A percentile compares a stretch with the other conserved stretches of the same genome.
Conservation (phyloP, 2,888 invertebrate species). For the Athetis lepigone region DNA sequence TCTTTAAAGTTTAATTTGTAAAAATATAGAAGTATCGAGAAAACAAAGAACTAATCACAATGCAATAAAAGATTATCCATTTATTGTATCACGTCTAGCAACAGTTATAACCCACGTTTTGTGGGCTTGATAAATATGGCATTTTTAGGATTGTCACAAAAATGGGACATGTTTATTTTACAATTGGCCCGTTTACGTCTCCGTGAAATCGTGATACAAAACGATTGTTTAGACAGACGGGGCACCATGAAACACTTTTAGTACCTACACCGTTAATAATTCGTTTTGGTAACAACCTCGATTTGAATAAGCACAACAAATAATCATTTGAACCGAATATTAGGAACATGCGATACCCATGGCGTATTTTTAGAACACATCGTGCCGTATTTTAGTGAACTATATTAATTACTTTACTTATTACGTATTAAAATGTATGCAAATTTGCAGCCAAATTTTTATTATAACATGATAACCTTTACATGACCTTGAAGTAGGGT, state of each 20-base stretch:
- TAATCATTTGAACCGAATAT: constrained; percentile 67
- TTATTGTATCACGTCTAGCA: constrained; percentile 15
- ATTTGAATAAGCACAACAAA: constrained; percentile 63
- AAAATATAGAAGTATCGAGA: neutral
- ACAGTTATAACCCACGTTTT: constrained; percentile 3
- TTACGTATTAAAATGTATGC: constrained; percentile 43
- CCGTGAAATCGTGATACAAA: constrained; percentile 19
- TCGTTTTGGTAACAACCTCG: constrained; percentile 68
- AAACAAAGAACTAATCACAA: constrained; percentile 14
- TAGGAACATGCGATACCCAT: constrained; percentile 70
- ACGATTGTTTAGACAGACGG: constrained; percentile 25
- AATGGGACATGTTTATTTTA: constrained; percentile 9
- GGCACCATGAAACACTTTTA: constrained; percentile 40
- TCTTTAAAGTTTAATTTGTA: constrained; percentile 1
- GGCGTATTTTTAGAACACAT: constrained; percentile 59
- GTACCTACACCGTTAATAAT: constrained; percentile 53
- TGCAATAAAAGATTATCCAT: constrained; percentile 14
- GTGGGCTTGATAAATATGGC: constrained; percentile 32
- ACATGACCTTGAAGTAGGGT: constrained; percentile 6
- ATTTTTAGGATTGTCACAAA: constrained; percentile 33
- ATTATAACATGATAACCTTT: constrained; percentile 12
- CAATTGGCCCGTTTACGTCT: neutral
- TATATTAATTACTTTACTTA: constrained; percentile 35
- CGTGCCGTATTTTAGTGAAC: constrained; percentile 40
- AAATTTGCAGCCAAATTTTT: constrained; percentile 44